Evolutionary conservation across 2,113 vertebrate genomes (phyloP).

Genomic region (Eptesicus fuscus): DNA sequence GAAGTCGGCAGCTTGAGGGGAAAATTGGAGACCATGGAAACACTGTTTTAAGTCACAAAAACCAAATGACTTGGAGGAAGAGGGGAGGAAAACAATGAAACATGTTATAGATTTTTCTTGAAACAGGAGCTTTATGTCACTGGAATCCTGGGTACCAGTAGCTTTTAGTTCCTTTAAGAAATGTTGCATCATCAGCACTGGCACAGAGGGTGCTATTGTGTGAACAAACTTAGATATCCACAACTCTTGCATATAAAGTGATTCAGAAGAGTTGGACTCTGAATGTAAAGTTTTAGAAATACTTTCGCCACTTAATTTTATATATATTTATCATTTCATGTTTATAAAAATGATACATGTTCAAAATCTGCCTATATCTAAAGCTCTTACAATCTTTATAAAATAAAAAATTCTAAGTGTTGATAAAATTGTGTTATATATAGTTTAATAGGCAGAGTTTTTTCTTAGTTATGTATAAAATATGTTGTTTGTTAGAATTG

Average conservation of each 20-base stretch:
- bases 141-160: not conserved
- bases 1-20: not conserved
- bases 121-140: not conserved
- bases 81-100: not conserved
- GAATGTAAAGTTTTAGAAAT: constrained; percentile 29
- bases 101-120: not conserved
- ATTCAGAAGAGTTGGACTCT: not conserved
- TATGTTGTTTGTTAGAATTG: not conserved
- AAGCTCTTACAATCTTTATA: not conserved
- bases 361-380: not conserved
- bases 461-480: constrained; percentile 8
- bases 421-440: not conserved
- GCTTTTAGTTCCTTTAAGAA: constrained; percentile 27
- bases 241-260: not conserved
- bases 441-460: constrained; percentile 2
- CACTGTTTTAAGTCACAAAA: not conserved
- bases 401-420: constrained; percentile 21
- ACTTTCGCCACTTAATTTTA: not conserved
- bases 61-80: not conserved
- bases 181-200: not conserved
- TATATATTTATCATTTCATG: not conserved
- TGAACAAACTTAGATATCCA: not conserved
- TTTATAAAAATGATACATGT: constrained; percentile 14
- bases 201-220: not conserved
- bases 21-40: not conserved